Evolutionary conservation across 2,797 vertebrate species (phyloP).

Genomic region (Melanotaenia nigrans): DNA sequence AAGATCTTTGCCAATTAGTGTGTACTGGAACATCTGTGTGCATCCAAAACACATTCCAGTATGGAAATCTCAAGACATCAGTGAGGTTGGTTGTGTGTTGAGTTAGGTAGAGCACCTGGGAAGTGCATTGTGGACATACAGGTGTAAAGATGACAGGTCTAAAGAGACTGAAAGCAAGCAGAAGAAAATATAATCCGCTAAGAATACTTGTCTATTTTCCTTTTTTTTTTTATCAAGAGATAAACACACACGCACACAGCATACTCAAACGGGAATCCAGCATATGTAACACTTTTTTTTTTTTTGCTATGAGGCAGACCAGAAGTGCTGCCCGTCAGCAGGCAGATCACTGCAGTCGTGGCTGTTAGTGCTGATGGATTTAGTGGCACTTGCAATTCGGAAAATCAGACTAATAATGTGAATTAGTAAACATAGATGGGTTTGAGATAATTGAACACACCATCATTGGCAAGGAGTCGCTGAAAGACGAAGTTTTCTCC

Average conservation of each 20-base stretch:
- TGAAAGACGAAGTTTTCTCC: slow-evolving; percentile 15
- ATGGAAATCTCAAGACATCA: slow-evolving; percentile 42
- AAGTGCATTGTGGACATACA: slow-evolving; percentile 59
- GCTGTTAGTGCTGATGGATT: slow-evolving; percentile 35
- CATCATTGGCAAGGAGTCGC: slow-evolving; percentile 44
- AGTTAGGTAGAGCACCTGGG: slow-evolving; percentile 46
- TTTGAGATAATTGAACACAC: slow-evolving; percentile 25
- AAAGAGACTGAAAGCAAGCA: slow-evolving; percentile 62
- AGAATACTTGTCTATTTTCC: slow-evolving; percentile 62
- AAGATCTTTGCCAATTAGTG: slow-evolving; percentile 51
- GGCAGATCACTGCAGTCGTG: slow-evolving; percentile 2
- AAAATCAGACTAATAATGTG: slow-evolving; percentile 14
- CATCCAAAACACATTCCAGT: slow-evolving; percentile 5
- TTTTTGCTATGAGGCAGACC: slow-evolving; percentile 34
- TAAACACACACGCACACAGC: slow-evolving; percentile 38
- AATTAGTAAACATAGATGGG: slow-evolving; percentile 45
- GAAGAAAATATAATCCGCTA: slow-evolving; percentile 65
- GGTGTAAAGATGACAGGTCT: slow-evolving; percentile 42
- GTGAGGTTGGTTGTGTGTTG: slow-evolving; percentile 59
- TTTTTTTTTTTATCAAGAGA: slow-evolving; percentile 38
- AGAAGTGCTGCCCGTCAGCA: slow-evolving; percentile 13
- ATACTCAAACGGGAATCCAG: slow-evolving; percentile 65
- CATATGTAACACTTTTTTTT: slow-evolving; percentile 49
- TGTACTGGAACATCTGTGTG: slow-evolving; percentile 28
- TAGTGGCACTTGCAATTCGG: slow-evolving; percentile 64